A percentile compares a stretch with the other conserved stretches of the same genome.
These are phyloP conservation scores for Hippocampus comes DNA, from an alignment of 2,113 vertebrate species.

Conservation along the genomic window DNA sequence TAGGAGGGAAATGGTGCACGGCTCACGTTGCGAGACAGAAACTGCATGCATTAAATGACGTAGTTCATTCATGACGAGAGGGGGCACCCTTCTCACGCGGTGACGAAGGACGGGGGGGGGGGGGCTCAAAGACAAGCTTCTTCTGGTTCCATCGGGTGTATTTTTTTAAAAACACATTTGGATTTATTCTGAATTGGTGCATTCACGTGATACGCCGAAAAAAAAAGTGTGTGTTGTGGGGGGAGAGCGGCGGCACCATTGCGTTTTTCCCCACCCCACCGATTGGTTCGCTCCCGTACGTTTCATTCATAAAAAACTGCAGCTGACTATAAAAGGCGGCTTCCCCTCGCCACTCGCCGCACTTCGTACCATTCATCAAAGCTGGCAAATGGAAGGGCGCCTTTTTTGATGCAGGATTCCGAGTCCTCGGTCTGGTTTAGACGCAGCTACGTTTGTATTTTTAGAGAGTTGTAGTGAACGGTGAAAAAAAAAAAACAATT, in stretches of 20 bases:
- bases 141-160: not conserved
- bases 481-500: not conserved
- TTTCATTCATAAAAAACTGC: conserved; percentile 84
- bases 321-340: conserved; percentile 76
- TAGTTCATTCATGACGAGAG: conserved; percentile 60
- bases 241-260: too few relatives aligned
- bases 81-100: conserved; percentile 14
- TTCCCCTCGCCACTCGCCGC: conserved; percentile 58
- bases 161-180: not conserved
- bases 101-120: not conserved
- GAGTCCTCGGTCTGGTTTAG: not conserved
- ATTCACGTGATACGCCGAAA: too few relatives aligned
- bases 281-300: conserved; percentile 74
- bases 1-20: conserved; percentile 15
- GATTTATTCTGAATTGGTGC: not conserved
- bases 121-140: not conserved
- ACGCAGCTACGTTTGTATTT: not conserved
- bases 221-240: too few relatives aligned
- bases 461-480: not conserved
- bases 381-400: conserved; percentile 53
- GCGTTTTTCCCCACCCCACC: conserved; percentile 8
- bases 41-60: conserved; percentile 67
- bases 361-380: conserved; percentile 57
- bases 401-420: not conserved
- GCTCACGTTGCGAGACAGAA: conserved; percentile 51